phyloP scores from a whole-genome alignment of 2,797 vertebrate genomes.

The Lagorchestes hirsutus region DNA sequence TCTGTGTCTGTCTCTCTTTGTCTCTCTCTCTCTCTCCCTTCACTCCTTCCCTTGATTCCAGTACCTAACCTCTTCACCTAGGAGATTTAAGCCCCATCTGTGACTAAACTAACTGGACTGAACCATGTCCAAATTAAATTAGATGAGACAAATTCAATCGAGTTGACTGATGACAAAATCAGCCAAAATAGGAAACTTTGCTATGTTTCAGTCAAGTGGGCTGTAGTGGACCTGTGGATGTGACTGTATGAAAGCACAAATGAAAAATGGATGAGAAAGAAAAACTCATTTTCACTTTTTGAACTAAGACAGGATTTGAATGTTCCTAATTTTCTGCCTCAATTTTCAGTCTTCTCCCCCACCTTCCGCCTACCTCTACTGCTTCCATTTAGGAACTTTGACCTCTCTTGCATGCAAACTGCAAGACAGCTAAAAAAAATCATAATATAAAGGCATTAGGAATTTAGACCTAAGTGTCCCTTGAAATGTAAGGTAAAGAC shows the following conservation, averaged over 20 bases:
- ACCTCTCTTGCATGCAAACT: neutral
- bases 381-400: neutral
- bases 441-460: neutral
- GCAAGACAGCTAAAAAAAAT: neutral
- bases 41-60: neutral
- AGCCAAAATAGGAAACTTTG: neutral
- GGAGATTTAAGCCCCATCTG: neutral
- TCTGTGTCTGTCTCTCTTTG: neutral
- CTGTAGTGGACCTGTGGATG: neutral
- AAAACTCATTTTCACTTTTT: conserved; percentile 31
- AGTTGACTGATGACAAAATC: neutral
- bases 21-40: neutral
- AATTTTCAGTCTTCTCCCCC: neutral
- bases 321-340: conserved; percentile 4
- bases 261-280: neutral
- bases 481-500: neutral
- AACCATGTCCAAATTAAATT: neutral
- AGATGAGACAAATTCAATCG: neutral
- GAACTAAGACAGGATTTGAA: conserved; percentile 42
- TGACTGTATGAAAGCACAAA: neutral
- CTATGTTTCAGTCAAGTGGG: neutral
- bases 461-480: neutral
- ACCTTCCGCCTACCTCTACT: neutral
- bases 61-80: neutral
- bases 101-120: neutral